phyloP scores from a whole-genome alignment of 2,113 vertebrate genomes.

The Dicerorhinus sumatrensis region DNA sequence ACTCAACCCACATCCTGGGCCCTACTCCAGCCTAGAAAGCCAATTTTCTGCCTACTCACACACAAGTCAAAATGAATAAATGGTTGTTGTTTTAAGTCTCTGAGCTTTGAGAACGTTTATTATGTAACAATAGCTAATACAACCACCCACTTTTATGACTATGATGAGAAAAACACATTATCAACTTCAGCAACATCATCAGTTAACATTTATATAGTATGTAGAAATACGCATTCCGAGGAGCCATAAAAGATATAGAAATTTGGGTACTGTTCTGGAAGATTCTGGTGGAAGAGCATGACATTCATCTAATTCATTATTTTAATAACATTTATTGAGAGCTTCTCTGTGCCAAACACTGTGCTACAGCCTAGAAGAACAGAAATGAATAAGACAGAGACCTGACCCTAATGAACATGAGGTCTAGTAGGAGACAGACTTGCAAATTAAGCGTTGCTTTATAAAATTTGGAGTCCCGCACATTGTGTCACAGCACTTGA shows the following conservation, averaged over 20 bases:
- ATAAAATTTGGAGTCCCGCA: neutral
- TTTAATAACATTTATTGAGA: neutral
- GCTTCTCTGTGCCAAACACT: neutral
- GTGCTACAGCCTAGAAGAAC: neutral
- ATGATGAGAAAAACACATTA: neutral
- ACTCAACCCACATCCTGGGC: rapidly evolving
- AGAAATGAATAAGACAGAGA: neutral
- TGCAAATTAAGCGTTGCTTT: neutral
- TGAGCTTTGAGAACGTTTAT: neutral
- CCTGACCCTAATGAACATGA: neutral
- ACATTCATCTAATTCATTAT: neutral
- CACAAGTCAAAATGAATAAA: neutral
- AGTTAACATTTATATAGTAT: neutral
- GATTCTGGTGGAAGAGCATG: neutral
- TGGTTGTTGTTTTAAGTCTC: neutral
- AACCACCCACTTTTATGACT: neutral
- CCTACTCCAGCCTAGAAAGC: neutral
- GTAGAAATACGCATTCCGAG: neutral
- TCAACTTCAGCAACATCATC: neutral
- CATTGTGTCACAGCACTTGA: rapidly evolving
- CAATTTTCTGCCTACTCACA: neutral
- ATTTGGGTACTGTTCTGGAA: neutral
- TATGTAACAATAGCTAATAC: neutral
- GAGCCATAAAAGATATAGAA: neutral
- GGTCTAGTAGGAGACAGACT: neutral